Conservation (phyloP, 2,797 vertebrate genomes). For the Poeciliopsis infans region DNA sequence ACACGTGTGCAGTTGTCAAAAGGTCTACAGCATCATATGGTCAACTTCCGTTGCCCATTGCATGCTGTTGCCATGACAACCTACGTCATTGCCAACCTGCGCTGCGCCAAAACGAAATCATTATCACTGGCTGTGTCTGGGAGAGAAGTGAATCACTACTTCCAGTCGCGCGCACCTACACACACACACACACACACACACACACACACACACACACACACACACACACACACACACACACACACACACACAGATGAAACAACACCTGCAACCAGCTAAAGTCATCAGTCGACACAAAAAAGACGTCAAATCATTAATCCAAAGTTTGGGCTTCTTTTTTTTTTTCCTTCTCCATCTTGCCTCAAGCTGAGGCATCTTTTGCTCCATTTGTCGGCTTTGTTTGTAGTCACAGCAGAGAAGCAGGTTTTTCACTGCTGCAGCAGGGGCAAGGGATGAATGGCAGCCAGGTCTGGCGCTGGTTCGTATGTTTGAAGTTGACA, state of each 20-base stretch:
- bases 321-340: slow-evolving; percentile 31
- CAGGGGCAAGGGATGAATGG: slow-evolving; percentile 34
- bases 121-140: slow-evolving; percentile 68
- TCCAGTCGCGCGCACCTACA: slow-evolving; percentile 21
- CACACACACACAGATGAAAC: neutral
- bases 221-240: slow-evolving; percentile 1
- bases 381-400: slow-evolving; percentile 45
- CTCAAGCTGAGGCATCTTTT: slow-evolving; percentile 31
- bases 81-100: slow-evolving; percentile 72
- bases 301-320: slow-evolving; percentile 44
- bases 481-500: slow-evolving; percentile 26
- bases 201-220: neutral
- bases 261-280: slow-evolving; percentile 41
- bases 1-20: slow-evolving; percentile 41
- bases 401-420: slow-evolving; percentile 45
- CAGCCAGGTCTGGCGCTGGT: slow-evolving; percentile 38
- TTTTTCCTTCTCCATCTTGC: slow-evolving; percentile 19
- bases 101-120: slow-evolving; percentile 75
- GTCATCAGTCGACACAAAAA: slow-evolving; percentile 34
- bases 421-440: slow-evolving; percentile 26
- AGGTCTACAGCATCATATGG: slow-evolving; percentile 55
- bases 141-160: slow-evolving; percentile 74
- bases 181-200: slow-evolving; percentile 14
- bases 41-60: slow-evolving; percentile 63
- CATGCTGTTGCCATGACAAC: slow-evolving; percentile 77